phyloP scores from a whole-genome alignment of 2,113 vertebrate species.

The Ammospiza nelsoni region DNA sequence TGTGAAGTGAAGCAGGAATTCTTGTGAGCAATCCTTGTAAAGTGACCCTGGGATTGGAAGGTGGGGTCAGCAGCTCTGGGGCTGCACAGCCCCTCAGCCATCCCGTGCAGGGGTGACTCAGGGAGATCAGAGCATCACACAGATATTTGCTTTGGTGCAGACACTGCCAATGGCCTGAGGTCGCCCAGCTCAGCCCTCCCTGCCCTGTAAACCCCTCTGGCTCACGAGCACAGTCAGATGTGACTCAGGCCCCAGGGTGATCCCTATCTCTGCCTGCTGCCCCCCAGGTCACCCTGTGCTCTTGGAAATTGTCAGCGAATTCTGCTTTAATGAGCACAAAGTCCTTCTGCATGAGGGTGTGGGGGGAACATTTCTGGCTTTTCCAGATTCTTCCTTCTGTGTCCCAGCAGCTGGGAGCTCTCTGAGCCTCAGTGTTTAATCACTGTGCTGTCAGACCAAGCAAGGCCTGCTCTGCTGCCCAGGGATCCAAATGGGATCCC shows the following conservation, averaged over 20 bases:
- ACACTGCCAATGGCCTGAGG: neutral
- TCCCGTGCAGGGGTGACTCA: neutral
- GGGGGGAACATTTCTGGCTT: neutral
- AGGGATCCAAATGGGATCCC: neutral
- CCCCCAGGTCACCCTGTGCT: neutral
- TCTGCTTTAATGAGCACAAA: neutral
- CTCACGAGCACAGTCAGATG: neutral
- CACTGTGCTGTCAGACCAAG: neutral
- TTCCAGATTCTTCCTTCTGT: constrained; percentile 25
- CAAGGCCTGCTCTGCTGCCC: neutral
- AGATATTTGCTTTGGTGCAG: neutral
- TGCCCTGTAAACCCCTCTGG: neutral
- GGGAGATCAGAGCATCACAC: neutral
- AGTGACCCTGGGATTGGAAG: neutral
- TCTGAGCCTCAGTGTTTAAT: neutral
- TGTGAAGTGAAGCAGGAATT: neutral
- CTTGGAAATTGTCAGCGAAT: neutral
- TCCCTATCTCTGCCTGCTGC: neutral
- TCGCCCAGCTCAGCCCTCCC: neutral
- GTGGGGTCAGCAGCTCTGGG: neutral
- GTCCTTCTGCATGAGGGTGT: neutral
- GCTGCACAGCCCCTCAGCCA: neutral
- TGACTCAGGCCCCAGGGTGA: neutral
- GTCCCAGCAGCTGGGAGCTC: neutral
- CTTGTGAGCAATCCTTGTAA: neutral